phyloP scores from a whole-genome alignment of 2,113 vertebrate genomes.

The Equus quagga region DNA sequence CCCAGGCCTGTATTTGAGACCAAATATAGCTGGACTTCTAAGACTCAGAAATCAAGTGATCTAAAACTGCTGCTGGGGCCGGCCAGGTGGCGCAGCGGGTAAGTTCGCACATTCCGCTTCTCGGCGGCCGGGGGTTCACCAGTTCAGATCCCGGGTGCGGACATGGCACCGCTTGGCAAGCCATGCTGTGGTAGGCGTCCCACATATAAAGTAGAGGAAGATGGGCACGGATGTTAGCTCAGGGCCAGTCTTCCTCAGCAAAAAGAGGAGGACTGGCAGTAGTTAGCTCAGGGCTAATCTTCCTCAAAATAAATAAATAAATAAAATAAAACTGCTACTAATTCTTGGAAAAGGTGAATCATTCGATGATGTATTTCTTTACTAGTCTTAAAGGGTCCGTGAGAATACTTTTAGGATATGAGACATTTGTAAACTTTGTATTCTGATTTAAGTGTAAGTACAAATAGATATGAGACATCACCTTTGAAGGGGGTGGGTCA shows the following conservation, averaged over 20 bases:
- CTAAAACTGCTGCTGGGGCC: neutral
- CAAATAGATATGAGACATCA: neutral
- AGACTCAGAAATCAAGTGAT: conserved; percentile 38
- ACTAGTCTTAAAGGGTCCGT: neutral
- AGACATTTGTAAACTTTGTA: neutral
- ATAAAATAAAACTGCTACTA: neutral
- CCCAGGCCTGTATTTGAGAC: neutral
- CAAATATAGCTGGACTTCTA: neutral
- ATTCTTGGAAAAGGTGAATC: neutral
- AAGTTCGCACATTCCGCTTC: too few species aligned
- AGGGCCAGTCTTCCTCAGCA: too few species aligned
- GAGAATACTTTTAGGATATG: neutral
- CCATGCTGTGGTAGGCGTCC: too few species aligned
- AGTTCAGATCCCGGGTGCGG: too few species aligned
- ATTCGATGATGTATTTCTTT: neutral
- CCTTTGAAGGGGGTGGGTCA: neutral
- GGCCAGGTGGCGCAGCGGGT: too few species aligned
- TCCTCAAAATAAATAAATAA: too few species aligned
- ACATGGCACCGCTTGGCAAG: too few species aligned
- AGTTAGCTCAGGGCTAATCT: too few species aligned
- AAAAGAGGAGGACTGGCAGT: too few species aligned
- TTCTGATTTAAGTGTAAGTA: neutral
- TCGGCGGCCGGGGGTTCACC: too few species aligned
- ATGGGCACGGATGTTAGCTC: too few species aligned
- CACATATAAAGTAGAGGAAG: too few species aligned